A percentile compares a stretch with the other conserved stretches of the same genome.
These are phyloP conservation scores for Cavia porcellus DNA, from an alignment of 2,113 vertebrate species.

Conservation along the genomic window DNA sequence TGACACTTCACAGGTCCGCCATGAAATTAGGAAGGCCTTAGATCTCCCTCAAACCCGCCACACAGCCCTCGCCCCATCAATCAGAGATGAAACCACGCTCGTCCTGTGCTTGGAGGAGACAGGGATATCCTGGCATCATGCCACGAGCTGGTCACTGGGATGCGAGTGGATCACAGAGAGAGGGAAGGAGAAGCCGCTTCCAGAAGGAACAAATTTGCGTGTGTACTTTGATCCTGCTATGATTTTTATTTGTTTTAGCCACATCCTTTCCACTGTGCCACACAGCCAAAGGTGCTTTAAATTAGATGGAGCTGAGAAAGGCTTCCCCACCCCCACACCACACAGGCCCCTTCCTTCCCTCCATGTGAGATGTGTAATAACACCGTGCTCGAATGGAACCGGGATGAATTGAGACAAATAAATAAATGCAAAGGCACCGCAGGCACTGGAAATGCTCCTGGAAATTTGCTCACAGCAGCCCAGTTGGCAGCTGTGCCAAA, in stretches of 20 bases:
- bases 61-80: slow-evolving; percentile 77
- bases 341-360: slow-evolving; percentile 47
- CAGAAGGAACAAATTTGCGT: slow-evolving; percentile 95
- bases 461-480: slow-evolving; percentile 63
- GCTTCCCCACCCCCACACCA: neutral
- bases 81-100: slow-evolving; percentile 85
- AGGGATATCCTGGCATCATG: slow-evolving; percentile 63
- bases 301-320: slow-evolving; percentile 88
- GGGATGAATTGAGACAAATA: slow-evolving; percentile 77
- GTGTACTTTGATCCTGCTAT: slow-evolving; percentile 93
- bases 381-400: slow-evolving; percentile 62
- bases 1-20: slow-evolving; percentile 60
- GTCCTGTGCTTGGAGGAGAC: slow-evolving; percentile 80
- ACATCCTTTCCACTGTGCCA: slow-evolving; percentile 92
- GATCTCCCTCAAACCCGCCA: slow-evolving; percentile 64
- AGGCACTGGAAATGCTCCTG: slow-evolving; percentile 58
- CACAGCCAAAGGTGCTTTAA: slow-evolving; percentile 94
- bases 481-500: neutral
- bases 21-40: slow-evolving; percentile 49
- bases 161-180: slow-evolving; percentile 46
- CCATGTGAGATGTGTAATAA: slow-evolving; percentile 67
- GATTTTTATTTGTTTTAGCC: slow-evolving; percentile 94
- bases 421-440: slow-evolving; percentile 66
- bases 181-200: slow-evolving; percentile 86
- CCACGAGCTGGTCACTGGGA: slow-evolving; percentile 44